Percentiles rank a stretch among this genome's conserved stretches.
These are phyloP conservation scores for Luperina testacea DNA, from an alignment of 2,888 invertebrate species.

Conservation along the genomic window DNA sequence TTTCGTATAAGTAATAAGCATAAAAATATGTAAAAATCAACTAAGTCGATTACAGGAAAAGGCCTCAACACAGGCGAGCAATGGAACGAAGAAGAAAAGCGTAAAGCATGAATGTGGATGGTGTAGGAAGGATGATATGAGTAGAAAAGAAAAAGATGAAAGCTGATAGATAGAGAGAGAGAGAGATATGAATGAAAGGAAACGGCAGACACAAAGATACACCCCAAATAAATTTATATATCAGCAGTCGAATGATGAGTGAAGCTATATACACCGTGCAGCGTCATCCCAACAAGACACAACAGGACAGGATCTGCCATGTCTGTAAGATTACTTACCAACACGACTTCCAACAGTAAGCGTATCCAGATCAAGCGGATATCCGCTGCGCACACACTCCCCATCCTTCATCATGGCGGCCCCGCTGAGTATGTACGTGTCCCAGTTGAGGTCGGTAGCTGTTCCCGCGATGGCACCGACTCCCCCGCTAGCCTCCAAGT, in stretches of 20 bases:
- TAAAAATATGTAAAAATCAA: background rate
- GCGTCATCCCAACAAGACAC: background rate
- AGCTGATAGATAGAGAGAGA: background rate
- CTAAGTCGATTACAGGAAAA: background rate
- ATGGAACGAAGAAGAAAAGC: background rate
- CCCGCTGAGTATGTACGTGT: constrained; percentile 98
- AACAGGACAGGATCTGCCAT: background rate
- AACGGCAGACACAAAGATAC: background rate
- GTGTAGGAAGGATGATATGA: background rate
- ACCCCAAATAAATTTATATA: too few species aligned
- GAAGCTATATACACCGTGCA: background rate
- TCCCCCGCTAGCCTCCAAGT: constrained; percentile 91
- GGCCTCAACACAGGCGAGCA: background rate
- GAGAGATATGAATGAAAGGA: background rate
- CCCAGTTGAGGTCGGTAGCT: constrained; percentile 97
- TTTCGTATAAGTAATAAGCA: constrained; percentile 27
- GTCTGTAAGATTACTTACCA: constrained; percentile 82
- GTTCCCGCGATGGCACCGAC: constrained; percentile 91
- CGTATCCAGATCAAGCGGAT: constrained; percentile 95
- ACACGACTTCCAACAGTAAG: constrained; percentile 94
- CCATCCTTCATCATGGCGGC: constrained; percentile 98
- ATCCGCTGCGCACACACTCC: constrained; percentile 95
- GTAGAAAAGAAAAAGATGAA: background rate
- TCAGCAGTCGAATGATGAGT: background rate
- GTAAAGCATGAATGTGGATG: background rate